phyloP scores from a whole-genome alignment of 2,888 invertebrate species.

The Nebria brevicollis region DNA sequence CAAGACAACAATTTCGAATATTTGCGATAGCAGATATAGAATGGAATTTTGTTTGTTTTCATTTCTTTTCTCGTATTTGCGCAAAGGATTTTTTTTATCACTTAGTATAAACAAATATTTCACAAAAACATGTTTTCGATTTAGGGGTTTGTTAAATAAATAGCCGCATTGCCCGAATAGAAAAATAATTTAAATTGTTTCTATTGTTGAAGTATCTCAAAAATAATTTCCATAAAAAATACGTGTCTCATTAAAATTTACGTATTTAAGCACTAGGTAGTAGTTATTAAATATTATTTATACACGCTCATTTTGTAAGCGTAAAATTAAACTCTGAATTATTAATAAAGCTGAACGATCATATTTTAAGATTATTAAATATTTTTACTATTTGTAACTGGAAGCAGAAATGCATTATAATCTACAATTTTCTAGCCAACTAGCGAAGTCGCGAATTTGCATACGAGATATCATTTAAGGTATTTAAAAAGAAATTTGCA shows the following conservation, averaged over 20 bases:
- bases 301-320: neutral
- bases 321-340: neutral
- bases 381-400: neutral
- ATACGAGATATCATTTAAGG: too few species aligned
- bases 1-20: neutral
- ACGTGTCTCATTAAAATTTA: neutral
- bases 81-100: neutral
- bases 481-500: too few species aligned
- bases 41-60: neutral
- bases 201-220: neutral
- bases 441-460: too few species aligned
- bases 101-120: neutral
- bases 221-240: too few species aligned
- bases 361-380: slow-evolving; percentile 1
- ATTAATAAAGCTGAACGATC: neutral
- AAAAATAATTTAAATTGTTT: neutral
- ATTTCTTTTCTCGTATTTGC: neutral
- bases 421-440: neutral
- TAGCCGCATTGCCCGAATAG: neutral
- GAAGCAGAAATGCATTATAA: neutral
- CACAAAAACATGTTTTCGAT: neutral
- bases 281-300: neutral
- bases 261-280: neutral
- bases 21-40: neutral
- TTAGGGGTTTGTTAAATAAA: neutral